Evolutionary conservation across 2,888 invertebrate genomes (phyloP), one percentile per base, ranked within the genome.

Genomic region (Ferdinandea cuprea): DNA sequence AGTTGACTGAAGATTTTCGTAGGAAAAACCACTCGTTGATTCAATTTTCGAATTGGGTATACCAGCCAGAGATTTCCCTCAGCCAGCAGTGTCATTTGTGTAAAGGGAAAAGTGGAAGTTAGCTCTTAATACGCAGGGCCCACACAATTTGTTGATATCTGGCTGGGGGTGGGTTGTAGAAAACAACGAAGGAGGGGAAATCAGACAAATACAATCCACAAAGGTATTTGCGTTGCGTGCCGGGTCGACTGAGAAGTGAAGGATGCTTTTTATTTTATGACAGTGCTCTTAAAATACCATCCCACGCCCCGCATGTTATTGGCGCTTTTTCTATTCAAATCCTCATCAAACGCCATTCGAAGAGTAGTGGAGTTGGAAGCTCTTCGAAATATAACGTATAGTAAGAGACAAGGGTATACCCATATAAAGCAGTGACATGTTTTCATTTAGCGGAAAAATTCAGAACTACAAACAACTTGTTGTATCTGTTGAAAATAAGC

Each of bases 11-110:
- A 71, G 80, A 71, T 71, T 76, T 71, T 65, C 15, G 63, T 40
- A 56, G 50, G 69, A 71, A 81, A 72, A 81, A 81, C 80, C 80
- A 81, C 80, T 81, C 80, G 80, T 81, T 81, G 80, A 81, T 81
- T 81, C 80, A 76, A 21, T 76, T 58, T 52, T 54, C n/a, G 63
- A 40, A 59, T 58, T 58, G 76, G 11, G 19, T 50, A 30, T 32
- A 42, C 32, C 48, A 28, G 28, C 35, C 44, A 19, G 25, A 44
- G 48, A 56, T 68, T 68, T 50, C 42, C 68, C 19, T 30, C 9
- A n/a, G 17, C 25, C 25, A 30, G 3, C 11, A 19, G 30, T 30
- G 17, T 28, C 32, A 17, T 52, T 50, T 54, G 79, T 50, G 44
- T 72, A 46, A 66, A 40, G 76, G 69, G 61, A 68, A 59, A 81